Evolutionary conservation across 1,140 invertebrate species (phyloP).

Genomic region (Dermatophagoides farinae): DNA sequence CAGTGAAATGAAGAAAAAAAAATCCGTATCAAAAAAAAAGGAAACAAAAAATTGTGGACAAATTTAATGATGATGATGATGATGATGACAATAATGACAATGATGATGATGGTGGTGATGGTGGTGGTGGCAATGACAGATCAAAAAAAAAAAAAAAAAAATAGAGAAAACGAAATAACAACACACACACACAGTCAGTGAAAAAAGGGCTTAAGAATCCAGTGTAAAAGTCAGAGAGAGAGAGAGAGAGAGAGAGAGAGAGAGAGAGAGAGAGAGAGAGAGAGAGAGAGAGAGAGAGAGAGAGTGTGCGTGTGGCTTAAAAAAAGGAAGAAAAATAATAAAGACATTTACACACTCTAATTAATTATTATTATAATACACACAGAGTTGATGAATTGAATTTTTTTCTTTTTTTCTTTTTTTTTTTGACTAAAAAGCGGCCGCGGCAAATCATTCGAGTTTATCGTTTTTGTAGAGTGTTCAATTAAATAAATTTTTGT

Average conservation of each 20-base stretch:
- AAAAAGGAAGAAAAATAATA: too few species aligned
- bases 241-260: neutral
- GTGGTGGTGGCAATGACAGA: neutral
- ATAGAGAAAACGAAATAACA: neutral
- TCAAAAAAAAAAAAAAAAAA: neutral
- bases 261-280: neutral
- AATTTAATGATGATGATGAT: neutral
- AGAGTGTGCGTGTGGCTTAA: neutral
- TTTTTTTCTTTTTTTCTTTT: too few species aligned
- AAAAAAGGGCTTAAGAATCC: neutral
- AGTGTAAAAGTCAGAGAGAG: neutral
- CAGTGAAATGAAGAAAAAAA: neutral
- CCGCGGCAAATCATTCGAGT: too few species aligned
- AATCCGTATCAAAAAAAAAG: neutral
- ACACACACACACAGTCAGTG: neutral
- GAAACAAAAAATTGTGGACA: neutral
- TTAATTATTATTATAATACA: too few species aligned
- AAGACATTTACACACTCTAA: too few species aligned
- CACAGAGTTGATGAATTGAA: too few species aligned
- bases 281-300: neutral
- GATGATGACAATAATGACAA: too few species aligned
- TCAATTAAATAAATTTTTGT: too few species aligned
- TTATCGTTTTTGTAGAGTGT: too few species aligned
- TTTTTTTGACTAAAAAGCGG: too few species aligned
- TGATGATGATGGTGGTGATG: neutral